Percentiles rank a stretch among this genome's conserved stretches.
These are phyloP conservation scores for Papilio elwesi DNA, from an alignment of 2,888 invertebrate species.

Conservation along the genomic window DNA sequence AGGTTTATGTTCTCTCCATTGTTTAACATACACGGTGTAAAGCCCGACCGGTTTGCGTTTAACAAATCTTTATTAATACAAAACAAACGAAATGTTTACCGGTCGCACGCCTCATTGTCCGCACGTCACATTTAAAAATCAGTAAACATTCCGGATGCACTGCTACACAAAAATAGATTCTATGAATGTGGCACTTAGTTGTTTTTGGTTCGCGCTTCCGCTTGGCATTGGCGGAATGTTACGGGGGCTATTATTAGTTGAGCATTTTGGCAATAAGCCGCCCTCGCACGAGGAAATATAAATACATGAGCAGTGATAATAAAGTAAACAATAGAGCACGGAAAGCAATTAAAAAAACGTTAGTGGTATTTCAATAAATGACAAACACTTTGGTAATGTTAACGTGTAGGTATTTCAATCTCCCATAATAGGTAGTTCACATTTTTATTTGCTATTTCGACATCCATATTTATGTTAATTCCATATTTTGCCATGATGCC, in stretches of 20 bases:
- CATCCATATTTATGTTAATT: too few relatives aligned
- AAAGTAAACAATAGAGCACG: constrained; percentile 7
- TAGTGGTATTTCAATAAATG: background rate
- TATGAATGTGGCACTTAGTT: background rate
- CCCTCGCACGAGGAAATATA: constrained; percentile 2
- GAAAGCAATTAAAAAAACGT: background rate
- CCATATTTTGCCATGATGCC: too few relatives aligned
- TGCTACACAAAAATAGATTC: constrained; percentile 22
- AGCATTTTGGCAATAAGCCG: constrained; percentile 23
- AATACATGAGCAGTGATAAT: constrained; percentile 1
- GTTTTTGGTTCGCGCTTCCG: background rate
- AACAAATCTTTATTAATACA: constrained; percentile 24
- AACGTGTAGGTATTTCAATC: too few relatives aligned
- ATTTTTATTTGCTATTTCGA: too few relatives aligned
- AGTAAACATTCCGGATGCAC: constrained; percentile 11
- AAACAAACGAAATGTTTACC: constrained; percentile 27
- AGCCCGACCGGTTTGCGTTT: background rate
- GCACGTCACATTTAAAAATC: constrained; percentile 6
- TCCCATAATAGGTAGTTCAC: too few relatives aligned
- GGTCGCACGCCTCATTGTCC: constrained; percentile 3
- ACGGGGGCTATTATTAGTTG: constrained; percentile 29
- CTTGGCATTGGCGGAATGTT: constrained; percentile 34
- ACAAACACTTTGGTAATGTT: too few relatives aligned
- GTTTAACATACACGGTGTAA: too few relatives aligned
- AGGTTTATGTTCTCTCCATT: too few relatives aligned